Evolutionary conservation across 1,140 invertebrate species (phyloP).

Genomic region (Apocrypta bakeri): DNA sequence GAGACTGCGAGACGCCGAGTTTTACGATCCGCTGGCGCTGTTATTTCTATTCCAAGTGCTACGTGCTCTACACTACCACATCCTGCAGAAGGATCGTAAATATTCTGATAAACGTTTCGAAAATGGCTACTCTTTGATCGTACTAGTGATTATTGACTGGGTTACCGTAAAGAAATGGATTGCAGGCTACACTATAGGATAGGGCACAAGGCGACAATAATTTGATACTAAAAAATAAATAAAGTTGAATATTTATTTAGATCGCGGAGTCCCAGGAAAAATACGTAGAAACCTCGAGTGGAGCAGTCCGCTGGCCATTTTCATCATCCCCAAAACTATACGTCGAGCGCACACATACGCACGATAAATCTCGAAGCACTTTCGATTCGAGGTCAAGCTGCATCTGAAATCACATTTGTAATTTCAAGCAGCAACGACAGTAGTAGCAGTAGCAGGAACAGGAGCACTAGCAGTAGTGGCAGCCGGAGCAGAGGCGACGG

Average conservation of each 20-base stretch:
- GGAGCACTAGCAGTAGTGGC: background rate
- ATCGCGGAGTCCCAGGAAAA: background rate
- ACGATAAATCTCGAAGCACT: background rate
- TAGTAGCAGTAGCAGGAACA: background rate
- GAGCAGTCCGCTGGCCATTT: no score
- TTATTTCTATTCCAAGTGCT: background rate
- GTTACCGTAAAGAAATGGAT: no score
- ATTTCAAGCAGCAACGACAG: background rate
- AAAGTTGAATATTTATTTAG: background rate
- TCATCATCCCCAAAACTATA: background rate
- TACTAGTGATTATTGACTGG: no score
- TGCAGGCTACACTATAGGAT: no score
- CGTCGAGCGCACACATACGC: background rate
- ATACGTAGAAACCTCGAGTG: background rate
- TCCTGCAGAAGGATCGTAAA: background rate
- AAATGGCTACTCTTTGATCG: no score
- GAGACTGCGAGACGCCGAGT: background rate
- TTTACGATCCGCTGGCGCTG: background rate
- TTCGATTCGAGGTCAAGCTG: constrained; percentile 8
- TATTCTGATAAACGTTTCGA: no score
- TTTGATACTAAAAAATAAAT: no score
- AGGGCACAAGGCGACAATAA: no score
- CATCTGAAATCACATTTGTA: background rate
- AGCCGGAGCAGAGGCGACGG: no score
- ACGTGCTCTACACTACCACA: background rate